Evolutionary conservation across 1,140 invertebrate genomes (phyloP), one percentile per base, ranked within the genome.

Genomic region (Belonocnema kinseyi): DNA sequence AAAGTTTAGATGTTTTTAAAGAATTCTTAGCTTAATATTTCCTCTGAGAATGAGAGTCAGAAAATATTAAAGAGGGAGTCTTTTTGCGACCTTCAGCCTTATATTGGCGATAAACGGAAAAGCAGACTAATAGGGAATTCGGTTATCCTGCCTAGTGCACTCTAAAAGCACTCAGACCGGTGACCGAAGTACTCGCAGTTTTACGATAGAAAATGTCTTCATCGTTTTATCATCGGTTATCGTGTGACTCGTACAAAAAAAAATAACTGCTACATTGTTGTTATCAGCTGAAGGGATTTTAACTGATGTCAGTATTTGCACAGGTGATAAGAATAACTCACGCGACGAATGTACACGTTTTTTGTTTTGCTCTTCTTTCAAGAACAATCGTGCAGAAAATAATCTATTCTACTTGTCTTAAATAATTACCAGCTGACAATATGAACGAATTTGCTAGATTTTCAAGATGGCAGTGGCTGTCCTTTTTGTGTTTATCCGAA

Each of bases 81-180:
- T 75, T 76, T 74, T 77, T 73, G 73, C 17, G 78, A 83, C 73
- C 80, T 82, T 81, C 26, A 75, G 80, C 80, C 78, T 77, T 72
- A 72, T 71, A 56, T 54, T 77, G 66, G n/a, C 77, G 80, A 83
- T 82, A 80, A 83, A 51, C 11, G 4, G 46, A 50, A 50, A 74
- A 26, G 16, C 33, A 54, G 17, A 17, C 53, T 54, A 54, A 54
- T 26, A 26, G 21, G 1, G 1, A 26, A 26, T 2, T 26, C 3
- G 21, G 21, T 26, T 26, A 26, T 3, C 21, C 21, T 26, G 21
- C 21, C 21, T 26, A 3, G 21, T 26, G 3, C 21, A 26, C 21
- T 26, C 21, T 3, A 26, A 26, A 3, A 26, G 21, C 21, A 26
- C 21, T 26, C 21, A 1, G 21, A 26, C 21, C 21, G 1, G 21